These are phyloP conservation scores for Phymastichus coffea DNA, from an alignment of 1,140 invertebrate species.

Conservation along the genomic window DNA sequence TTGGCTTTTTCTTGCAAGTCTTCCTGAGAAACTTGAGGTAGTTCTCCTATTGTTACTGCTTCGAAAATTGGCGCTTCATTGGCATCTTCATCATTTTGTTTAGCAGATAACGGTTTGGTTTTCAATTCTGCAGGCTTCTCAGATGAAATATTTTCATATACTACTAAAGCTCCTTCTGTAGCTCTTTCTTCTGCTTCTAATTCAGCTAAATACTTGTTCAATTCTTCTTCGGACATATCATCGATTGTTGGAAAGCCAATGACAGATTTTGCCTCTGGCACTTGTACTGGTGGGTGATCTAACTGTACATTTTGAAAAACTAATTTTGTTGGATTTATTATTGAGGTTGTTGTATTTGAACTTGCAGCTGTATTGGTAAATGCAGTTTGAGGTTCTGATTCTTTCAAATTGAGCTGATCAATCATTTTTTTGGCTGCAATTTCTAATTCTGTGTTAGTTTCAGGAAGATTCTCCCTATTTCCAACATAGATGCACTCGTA, in stretches of 20 bases:
- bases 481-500: slow-evolving; percentile 42
- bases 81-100: slow-evolving; percentile 43
- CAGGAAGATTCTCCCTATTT: slow-evolving; percentile 34
- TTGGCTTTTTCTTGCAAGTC: slow-evolving; percentile 45
- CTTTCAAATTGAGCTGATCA: slow-evolving; percentile 32
- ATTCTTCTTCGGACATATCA: slow-evolving; percentile 60
- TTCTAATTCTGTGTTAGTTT: slow-evolving; percentile 42
- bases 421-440: slow-evolving; percentile 39
- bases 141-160: slow-evolving; percentile 38
- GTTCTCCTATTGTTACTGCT: slow-evolving; percentile 43
- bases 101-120: slow-evolving; percentile 11
- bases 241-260: slow-evolving; percentile 50
- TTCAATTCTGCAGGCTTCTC: slow-evolving; percentile 23
- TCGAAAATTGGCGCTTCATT: slow-evolving; percentile 49
- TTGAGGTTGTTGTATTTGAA: slow-evolving; percentile 1
- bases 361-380: not conserved
- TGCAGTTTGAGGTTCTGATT: not conserved
- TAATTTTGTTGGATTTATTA: slow-evolving; percentile 32
- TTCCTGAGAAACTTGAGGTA: slow-evolving; percentile 42
- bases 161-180: slow-evolving; percentile 30
- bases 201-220: slow-evolving; percentile 61
- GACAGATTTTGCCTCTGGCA: slow-evolving; percentile 29
- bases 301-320: slow-evolving; percentile 40
- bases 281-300: slow-evolving; percentile 26
- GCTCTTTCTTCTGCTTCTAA: slow-evolving; percentile 55